Conservation (phyloP, 2,888 invertebrate species). For the Aspidiotus destructor region DNA sequence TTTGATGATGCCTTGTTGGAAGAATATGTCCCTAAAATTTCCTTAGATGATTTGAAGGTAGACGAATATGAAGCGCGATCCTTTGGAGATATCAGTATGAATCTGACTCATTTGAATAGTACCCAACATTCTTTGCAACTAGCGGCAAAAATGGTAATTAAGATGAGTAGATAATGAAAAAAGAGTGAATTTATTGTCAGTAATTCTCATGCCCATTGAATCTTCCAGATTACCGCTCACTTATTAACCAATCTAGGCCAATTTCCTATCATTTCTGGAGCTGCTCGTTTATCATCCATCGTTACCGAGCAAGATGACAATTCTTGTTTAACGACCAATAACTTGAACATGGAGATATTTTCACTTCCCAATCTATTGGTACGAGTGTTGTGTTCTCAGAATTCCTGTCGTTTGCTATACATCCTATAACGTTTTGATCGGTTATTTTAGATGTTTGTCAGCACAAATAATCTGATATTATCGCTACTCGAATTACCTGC, state of each 20-base stretch:
- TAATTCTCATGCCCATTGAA: neutral
- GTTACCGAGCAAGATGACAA: constrained; percentile 90
- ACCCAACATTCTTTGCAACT: constrained; percentile 47
- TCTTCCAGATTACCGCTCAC: constrained; percentile 62
- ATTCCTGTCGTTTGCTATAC: neutral
- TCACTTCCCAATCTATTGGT: constrained; percentile 64
- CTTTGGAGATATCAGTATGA: constrained; percentile 28
- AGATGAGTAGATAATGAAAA: neutral
- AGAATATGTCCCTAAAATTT: constrained; percentile 64
- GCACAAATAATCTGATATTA: constrained; percentile 47
- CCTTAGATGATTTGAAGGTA: constrained; percentile 53
- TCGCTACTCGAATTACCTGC: constrained; percentile 84
- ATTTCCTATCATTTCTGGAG: constrained; percentile 85
- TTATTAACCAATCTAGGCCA: constrained; percentile 86
- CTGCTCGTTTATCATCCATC: constrained; percentile 75
- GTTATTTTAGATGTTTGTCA: constrained; percentile 31
- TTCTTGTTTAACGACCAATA: constrained; percentile 56
- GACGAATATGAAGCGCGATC: constrained; percentile 35
- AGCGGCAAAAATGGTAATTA: constrained; percentile 50
- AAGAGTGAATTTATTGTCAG: neutral
- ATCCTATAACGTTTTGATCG: neutral
- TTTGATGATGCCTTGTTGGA: constrained; percentile 50
- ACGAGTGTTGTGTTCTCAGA: neutral
- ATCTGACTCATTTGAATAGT: constrained; percentile 38
- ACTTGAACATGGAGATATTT: constrained; percentile 70